Percentiles rank a stretch among this genome's conserved stretches.
phyloP scores from a whole-genome alignment of 2,113 vertebrate genomes.

The Engystomops pustulosus region DNA sequence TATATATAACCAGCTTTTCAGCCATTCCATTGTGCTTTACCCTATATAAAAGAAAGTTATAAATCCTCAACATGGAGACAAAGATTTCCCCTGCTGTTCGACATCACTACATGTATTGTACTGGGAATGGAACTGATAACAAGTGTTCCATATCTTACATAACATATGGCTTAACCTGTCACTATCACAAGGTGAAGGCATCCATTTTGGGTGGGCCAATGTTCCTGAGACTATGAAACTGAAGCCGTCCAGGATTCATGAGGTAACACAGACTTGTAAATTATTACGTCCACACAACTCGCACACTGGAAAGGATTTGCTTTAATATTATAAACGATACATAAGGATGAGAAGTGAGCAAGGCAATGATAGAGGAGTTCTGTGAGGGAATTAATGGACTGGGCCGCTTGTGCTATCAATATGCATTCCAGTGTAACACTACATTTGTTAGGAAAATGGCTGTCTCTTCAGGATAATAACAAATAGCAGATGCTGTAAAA shows the following conservation, averaged over 20 bases:
- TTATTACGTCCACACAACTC: too few relatives aligned
- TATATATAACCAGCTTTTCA: constrained; percentile 61
- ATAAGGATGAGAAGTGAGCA: not conserved
- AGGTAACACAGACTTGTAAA: not conserved
- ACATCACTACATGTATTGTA: not conserved
- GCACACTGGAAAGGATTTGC: not conserved
- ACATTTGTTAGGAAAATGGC: constrained; percentile 12
- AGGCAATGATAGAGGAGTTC: constrained; percentile 6
- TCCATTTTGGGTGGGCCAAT: not conserved
- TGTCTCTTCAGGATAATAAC: constrained; percentile 12
- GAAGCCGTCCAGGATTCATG: too few relatives aligned
- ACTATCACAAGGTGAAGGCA: not conserved
- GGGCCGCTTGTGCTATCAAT: constrained; percentile 55
- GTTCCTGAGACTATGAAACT: not conserved
- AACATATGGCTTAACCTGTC: not conserved
- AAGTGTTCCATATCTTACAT: not conserved
- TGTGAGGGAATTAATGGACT: constrained; percentile 11
- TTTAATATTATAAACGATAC: not conserved
- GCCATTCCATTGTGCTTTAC: constrained; percentile 57
- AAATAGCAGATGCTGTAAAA: constrained; percentile 17
- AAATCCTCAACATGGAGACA: constrained; percentile 51
- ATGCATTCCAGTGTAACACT: constrained; percentile 1
- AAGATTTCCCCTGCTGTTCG: not conserved
- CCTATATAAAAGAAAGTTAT: constrained; percentile 54
- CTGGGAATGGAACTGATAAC: not conserved